Evolutionary conservation across 2,888 invertebrate genomes (phyloP).

Genomic region (Drosophila diplacantha): DNA sequence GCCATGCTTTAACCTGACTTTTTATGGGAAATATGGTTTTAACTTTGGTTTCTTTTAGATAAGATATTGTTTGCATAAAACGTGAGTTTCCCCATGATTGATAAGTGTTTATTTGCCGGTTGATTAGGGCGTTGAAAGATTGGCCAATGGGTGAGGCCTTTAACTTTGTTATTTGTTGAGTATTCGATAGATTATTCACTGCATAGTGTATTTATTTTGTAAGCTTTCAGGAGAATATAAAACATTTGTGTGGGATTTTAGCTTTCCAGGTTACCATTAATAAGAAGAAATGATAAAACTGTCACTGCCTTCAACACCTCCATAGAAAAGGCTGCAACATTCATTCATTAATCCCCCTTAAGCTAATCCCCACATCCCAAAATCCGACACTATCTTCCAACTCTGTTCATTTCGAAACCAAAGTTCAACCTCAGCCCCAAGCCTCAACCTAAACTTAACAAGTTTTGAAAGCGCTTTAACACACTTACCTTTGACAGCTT

Average conservation of each 20-base stretch:
- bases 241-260: not conserved
- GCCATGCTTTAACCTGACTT: not conserved
- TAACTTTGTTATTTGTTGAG: not conserved
- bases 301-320: not conserved
- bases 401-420: slow-evolving; percentile 7
- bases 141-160: not conserved
- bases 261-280: not conserved
- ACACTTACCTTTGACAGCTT: slow-evolving; percentile 24
- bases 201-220: not conserved
- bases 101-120: slow-evolving; percentile 32
- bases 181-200: not conserved
- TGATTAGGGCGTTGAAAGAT: slow-evolving; percentile 14
- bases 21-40: slow-evolving; percentile 16
- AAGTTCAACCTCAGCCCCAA: slow-evolving; percentile 25
- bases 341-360: not conserved
- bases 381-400: slow-evolving; percentile 5
- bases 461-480: slow-evolving; percentile 33
- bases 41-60: slow-evolving; percentile 29
- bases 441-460: slow-evolving; percentile 20
- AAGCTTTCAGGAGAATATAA: not conserved
- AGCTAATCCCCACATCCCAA: not conserved
- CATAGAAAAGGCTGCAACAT: not conserved
- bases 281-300: not conserved
- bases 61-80: slow-evolving; percentile 53
- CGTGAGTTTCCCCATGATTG: slow-evolving; percentile 41